phyloP scores from a whole-genome alignment of 2,888 invertebrate species.

The Idaea dimidiata region DNA sequence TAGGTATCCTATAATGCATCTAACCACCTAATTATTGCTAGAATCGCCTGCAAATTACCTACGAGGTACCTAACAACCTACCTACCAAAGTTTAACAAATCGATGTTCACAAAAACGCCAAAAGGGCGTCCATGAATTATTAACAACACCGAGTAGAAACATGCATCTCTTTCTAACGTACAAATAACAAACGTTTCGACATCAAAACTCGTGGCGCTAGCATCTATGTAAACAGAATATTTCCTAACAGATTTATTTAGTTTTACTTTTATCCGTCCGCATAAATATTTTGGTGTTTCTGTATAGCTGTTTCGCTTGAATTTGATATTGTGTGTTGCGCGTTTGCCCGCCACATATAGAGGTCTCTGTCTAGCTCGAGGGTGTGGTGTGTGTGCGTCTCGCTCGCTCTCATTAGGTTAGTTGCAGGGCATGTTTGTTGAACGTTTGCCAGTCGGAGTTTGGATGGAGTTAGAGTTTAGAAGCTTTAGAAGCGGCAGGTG shows the following conservation, averaged over 20 bases:
- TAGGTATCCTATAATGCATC: background rate
- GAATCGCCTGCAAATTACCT: background rate
- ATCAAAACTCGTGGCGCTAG: background rate
- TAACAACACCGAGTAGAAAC: background rate
- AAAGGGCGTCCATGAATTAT: constrained; percentile 11
- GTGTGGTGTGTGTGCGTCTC: constrained; percentile 45
- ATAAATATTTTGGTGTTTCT: background rate
- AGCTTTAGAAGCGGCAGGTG: constrained; percentile 20
- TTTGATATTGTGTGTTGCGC: constrained; percentile 63
- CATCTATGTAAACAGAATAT: background rate
- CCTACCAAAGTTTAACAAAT: background rate
- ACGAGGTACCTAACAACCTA: background rate
- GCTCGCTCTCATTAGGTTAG: constrained; percentile 78
- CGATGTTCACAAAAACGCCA: background rate
- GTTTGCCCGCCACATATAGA: constrained; percentile 71
- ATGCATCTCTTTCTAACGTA: background rate
- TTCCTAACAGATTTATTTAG: background rate
- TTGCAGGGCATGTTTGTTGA: constrained; percentile 68
- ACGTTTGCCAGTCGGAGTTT: constrained; percentile 74
- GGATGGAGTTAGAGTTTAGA: constrained; percentile 49
- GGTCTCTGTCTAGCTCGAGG: constrained; percentile 41
- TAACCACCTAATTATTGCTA: background rate
- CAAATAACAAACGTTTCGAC: background rate
- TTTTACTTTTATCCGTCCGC: background rate
- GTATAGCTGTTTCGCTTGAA: constrained; percentile 32